Evolutionary conservation across 1,140 invertebrate genomes (phyloP).

Genomic region (Pissodes strobi): DNA sequence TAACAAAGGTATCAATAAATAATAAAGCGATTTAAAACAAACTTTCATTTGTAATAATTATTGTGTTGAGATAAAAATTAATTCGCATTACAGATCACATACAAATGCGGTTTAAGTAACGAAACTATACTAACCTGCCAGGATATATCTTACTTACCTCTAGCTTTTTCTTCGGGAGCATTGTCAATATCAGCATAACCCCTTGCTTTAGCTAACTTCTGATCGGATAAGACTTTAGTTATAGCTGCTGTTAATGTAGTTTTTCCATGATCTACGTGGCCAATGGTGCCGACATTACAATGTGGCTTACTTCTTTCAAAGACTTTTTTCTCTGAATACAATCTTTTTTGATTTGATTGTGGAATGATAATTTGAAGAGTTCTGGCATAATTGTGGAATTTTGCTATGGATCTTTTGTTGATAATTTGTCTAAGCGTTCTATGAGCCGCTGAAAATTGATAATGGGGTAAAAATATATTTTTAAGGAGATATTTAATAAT

Average conservation of each 20-base stretch:
- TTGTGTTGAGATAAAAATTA: too few relatives aligned
- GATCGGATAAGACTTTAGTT: constrained; percentile 84
- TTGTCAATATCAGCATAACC: constrained; percentile 96
- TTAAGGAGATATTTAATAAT: not conserved
- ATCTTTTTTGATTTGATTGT: constrained; percentile 29
- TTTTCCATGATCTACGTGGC: constrained; percentile 99
- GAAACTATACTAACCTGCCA: too few relatives aligned
- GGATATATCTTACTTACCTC: constrained; percentile 75
- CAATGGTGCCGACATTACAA: constrained; percentile 97
- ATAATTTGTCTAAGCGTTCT: constrained; percentile 28
- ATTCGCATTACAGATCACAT: too few relatives aligned
- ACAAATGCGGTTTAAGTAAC: too few relatives aligned
- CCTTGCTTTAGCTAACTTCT: constrained; percentile 81
- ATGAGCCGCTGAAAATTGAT: constrained; percentile 29
- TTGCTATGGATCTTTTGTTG: constrained; percentile 21
- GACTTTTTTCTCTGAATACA: constrained; percentile 59
- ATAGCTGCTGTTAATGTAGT: constrained; percentile 99
- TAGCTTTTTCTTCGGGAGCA: constrained; percentile 94
- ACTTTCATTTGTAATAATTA: too few relatives aligned
- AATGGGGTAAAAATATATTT: too few relatives aligned
- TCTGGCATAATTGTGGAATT: constrained; percentile 32
- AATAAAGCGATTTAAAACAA: too few relatives aligned
- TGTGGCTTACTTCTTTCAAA: constrained; percentile 88
- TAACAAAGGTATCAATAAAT: too few relatives aligned
- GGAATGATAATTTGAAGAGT: constrained; percentile 34